These are phyloP conservation scores for Syngnathus scovelli DNA, from an alignment of 2,113 vertebrate genomes.

Conservation along the genomic window DNA sequence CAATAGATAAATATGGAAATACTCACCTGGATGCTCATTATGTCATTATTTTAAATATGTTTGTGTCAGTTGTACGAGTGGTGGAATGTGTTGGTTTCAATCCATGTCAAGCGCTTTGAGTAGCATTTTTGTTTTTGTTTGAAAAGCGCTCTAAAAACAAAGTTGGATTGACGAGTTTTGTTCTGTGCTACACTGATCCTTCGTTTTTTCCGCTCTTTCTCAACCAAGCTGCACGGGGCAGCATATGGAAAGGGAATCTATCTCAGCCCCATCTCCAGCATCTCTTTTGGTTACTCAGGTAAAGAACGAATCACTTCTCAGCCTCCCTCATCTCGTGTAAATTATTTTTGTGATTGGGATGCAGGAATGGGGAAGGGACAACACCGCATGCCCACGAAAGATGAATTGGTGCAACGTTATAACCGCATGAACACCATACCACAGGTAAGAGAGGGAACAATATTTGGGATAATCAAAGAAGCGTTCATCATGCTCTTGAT, in stretches of 20 bases:
- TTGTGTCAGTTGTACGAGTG: no score
- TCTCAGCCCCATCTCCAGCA: constrained; percentile 99
- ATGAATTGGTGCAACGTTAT: constrained; percentile 95
- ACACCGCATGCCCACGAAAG: constrained; percentile 98
- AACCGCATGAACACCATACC: constrained; percentile 99
- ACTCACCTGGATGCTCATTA: no score
- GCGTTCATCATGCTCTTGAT: background rate
- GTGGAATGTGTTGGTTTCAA: no score
- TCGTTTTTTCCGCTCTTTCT: constrained; percentile 71
- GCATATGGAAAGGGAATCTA: constrained; percentile 99
- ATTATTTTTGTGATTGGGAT: constrained; percentile 9
- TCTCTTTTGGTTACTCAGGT: constrained; percentile 99
- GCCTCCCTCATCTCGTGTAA: background rate
- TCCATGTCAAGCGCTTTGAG: no score
- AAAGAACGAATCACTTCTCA: constrained; percentile 58
- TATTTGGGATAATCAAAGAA: background rate
- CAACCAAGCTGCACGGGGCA: constrained; percentile 97
- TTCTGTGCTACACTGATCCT: constrained; percentile 45
- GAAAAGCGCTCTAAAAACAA: no score
- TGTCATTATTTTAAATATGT: no score
- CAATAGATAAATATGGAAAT: no score
- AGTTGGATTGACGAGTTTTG: background rate
- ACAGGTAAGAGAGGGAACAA: constrained; percentile 73
- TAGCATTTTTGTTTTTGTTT: no score
- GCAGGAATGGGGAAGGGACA: constrained; percentile 99